Percentiles rank a stretch among this genome's conserved stretches.
These are phyloP conservation scores for Dromas ardeola DNA, from an alignment of 2,113 vertebrate species.

Conservation along the genomic window DNA sequence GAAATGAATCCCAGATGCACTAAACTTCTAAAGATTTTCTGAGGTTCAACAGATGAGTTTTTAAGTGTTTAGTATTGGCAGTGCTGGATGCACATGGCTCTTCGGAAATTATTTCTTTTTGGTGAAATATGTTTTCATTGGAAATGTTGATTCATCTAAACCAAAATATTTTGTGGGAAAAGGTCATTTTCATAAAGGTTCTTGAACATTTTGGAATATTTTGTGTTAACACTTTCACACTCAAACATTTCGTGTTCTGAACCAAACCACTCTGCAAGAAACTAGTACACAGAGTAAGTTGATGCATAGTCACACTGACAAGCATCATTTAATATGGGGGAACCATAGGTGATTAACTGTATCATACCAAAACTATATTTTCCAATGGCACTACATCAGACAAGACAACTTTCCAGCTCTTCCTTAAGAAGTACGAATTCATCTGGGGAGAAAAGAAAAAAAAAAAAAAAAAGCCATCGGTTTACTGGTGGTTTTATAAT, in stretches of 20 bases:
- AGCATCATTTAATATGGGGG: not conserved
- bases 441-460: too few relatives aligned
- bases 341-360: not conserved
- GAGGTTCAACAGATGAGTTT: not conserved
- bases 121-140: not conserved
- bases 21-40: not conserved
- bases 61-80: not conserved
- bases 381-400: not conserved
- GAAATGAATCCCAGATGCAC: not conserved
- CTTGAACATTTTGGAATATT: not conserved
- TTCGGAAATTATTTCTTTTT: not conserved
- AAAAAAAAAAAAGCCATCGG: not conserved
- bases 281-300: not conserved
- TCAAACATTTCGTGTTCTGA: not conserved
- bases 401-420: not conserved
- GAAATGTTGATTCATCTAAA: constrained; percentile 6
- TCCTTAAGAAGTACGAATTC: not conserved
- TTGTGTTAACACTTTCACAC: not conserved
- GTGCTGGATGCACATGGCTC: not conserved
- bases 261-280: not conserved
- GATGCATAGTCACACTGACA: not conserved
- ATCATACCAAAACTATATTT: not conserved
- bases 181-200: not conserved
- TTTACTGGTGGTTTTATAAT: not conserved
- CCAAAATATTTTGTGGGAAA: not conserved